phyloP scores from a whole-genome alignment of 2,113 vertebrate genomes.

The Regulus satrapa region DNA sequence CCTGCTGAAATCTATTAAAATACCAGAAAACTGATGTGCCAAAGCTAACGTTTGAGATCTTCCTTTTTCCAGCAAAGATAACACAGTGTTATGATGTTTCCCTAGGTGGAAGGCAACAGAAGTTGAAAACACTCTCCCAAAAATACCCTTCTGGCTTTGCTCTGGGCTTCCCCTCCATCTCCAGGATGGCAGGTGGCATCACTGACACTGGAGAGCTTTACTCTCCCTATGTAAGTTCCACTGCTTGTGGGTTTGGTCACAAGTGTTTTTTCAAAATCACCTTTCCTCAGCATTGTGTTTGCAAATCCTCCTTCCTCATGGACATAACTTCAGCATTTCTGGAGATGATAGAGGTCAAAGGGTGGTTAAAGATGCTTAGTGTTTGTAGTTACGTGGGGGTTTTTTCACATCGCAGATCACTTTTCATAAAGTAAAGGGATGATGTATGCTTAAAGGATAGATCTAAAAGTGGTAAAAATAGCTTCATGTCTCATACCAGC shows the following conservation, averaged over 20 bases:
- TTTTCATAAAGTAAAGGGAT: neutral
- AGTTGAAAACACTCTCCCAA: neutral
- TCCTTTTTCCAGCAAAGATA: neutral
- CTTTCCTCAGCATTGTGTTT: neutral
- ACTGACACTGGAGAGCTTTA: conserved; percentile 94
- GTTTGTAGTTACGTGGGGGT: fast-evolving
- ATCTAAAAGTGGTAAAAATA: neutral
- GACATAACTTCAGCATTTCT: neutral
- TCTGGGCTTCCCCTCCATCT: neutral
- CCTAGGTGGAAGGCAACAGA: neutral
- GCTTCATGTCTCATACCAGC: neutral
- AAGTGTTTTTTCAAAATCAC: neutral
- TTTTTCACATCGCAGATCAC: neutral
- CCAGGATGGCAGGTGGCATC: conserved; percentile 88
- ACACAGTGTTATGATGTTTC: neutral
- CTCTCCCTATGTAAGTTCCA: conserved; percentile 90
- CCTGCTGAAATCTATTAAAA: neutral
- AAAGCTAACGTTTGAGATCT: neutral
- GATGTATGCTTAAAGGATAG: neutral
- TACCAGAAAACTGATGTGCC: neutral
- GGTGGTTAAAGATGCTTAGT: neutral
- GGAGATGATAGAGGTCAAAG: neutral
- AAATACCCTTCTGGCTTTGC: neutral
- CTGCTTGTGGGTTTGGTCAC: neutral
- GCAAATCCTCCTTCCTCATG: neutral